These are phyloP conservation scores for Oscheius sp. DNA, from an alignment of 2,888 invertebrate genomes.

Conservation along the genomic window DNA sequence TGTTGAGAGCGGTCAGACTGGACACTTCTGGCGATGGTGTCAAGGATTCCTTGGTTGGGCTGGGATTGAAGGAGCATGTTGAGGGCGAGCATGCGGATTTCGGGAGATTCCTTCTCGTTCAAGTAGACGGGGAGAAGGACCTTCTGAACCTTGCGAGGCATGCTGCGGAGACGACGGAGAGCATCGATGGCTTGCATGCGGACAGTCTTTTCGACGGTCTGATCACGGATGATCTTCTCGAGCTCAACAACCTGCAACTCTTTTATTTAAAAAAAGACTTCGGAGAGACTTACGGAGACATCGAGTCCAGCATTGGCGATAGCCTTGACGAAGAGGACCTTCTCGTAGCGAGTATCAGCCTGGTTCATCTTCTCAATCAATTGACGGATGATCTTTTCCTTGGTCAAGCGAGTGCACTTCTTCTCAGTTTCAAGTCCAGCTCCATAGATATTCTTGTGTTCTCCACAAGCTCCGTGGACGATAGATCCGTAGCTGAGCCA, in stretches of 20 bases:
- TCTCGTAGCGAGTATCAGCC: conserved; percentile 52
- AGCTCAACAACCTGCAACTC: conserved; percentile 60
- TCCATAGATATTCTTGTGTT: conserved; percentile 32
- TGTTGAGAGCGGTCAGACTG: conserved; percentile 56
- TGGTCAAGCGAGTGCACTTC: conserved; percentile 51
- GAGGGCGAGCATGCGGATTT: conserved; percentile 61
- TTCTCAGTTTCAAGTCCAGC: conserved; percentile 6
- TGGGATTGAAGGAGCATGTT: conserved; percentile 55
- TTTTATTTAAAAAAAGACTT: no score
- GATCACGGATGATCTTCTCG: conserved; percentile 64
- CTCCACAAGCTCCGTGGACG: conserved; percentile 58
- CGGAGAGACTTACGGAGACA: no score
- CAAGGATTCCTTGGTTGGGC: conserved; percentile 55
- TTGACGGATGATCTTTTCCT: conserved; percentile 49
- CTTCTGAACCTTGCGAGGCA: conserved; percentile 52
- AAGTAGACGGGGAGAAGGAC: conserved; percentile 64
- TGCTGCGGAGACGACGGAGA: conserved; percentile 43
- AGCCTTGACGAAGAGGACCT: conserved; percentile 64
- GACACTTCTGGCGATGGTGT: conserved; percentile 53
- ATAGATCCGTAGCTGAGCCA: conserved; percentile 58
- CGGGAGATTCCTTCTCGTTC: conserved; percentile 54
- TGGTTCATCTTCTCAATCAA: conserved; percentile 44
- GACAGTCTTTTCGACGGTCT: conserved; percentile 46
- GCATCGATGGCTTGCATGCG: conserved; percentile 64
- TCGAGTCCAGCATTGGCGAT: conserved; percentile 68